These are phyloP conservation scores for Himalopsyche tibetana DNA, from an alignment of 2,888 invertebrate genomes.

Conservation along the genomic window DNA sequence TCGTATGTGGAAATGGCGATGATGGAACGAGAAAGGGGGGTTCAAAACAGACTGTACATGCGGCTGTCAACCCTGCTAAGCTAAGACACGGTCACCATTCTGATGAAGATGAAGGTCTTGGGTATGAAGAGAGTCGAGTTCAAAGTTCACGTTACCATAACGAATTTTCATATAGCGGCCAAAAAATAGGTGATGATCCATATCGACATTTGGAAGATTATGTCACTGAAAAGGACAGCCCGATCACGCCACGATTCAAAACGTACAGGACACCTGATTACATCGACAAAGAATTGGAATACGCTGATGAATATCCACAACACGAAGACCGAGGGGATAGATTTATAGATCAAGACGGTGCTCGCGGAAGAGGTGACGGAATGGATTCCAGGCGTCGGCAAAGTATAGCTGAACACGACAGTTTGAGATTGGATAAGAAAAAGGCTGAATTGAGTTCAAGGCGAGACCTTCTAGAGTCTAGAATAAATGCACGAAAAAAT, in stretches of 20 bases:
- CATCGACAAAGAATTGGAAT: slow-evolving; percentile 75
- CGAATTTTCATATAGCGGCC: slow-evolving; percentile 74
- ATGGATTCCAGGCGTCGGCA: slow-evolving; percentile 80
- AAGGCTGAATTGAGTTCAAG: slow-evolving; percentile 83
- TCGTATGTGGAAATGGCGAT: slow-evolving; percentile 76
- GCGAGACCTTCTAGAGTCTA: slow-evolving; percentile 85
- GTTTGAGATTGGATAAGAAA: slow-evolving; percentile 68
- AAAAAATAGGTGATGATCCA: slow-evolving; percentile 74
- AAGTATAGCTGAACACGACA: slow-evolving; percentile 71
- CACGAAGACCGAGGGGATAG: slow-evolving; percentile 67
- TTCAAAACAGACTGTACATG: slow-evolving; percentile 76
- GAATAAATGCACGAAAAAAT: slow-evolving; percentile 80
- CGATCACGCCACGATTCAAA: slow-evolving; percentile 80
- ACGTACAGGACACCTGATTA: slow-evolving; percentile 78
- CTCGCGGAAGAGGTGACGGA: slow-evolving; percentile 81
- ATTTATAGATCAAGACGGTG: slow-evolving; percentile 70
- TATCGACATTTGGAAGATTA: slow-evolving; percentile 71
- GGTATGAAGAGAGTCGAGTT: slow-evolving; percentile 79
- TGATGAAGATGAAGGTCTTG: slow-evolving; percentile 89
- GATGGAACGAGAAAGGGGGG: slow-evolving; percentile 69
- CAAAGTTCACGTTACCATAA: slow-evolving; percentile 69
- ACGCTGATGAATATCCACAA: slow-evolving; percentile 72
- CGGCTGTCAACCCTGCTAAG: slow-evolving; percentile 73
- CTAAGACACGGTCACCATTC: slow-evolving; percentile 78
- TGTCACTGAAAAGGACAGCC: slow-evolving; percentile 76